These are phyloP conservation scores for Knipowitschia caucasica DNA, from an alignment of 2,797 vertebrate genomes.

Conservation along the genomic window DNA sequence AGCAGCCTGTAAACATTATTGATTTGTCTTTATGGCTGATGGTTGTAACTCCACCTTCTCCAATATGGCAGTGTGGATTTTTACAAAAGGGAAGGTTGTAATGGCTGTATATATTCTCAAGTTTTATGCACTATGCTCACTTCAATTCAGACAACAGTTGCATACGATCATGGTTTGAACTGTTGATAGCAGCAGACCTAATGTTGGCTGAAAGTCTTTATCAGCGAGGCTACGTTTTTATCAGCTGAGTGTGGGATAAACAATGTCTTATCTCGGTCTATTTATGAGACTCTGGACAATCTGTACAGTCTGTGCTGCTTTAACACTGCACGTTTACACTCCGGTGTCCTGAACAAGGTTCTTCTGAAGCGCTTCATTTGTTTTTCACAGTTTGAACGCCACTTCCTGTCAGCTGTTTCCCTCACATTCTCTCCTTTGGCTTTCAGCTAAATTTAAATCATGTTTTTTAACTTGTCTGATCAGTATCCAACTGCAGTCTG, in stretches of 20 bases:
- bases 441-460: neutral
- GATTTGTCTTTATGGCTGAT: too few relatives aligned
- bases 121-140: neutral
- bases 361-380: conserved; percentile 39
- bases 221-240: neutral
- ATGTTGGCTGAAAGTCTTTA: neutral
- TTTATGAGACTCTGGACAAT: conserved; percentile 3
- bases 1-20: too few relatives aligned
- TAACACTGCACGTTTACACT: conserved; percentile 27
- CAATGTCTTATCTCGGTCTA: conserved; percentile 1
- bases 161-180: neutral
- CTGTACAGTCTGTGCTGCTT: conserved; percentile 42
- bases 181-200: neutral
- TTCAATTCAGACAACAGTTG: neutral
- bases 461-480: too few relatives aligned
- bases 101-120: too few relatives aligned
- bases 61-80: too few relatives aligned
- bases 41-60: too few relatives aligned
- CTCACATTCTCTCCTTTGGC: neutral
- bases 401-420: conserved; percentile 68
- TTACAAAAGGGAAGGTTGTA: too few relatives aligned
- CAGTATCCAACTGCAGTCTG: too few relatives aligned
- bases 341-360: conserved; percentile 33
- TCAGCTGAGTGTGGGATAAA: neutral
- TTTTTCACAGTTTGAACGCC: conserved; percentile 48